Evolutionary conservation across 2,888 invertebrate genomes (phyloP).

Genomic region (Clitarchus hookeri): DNA sequence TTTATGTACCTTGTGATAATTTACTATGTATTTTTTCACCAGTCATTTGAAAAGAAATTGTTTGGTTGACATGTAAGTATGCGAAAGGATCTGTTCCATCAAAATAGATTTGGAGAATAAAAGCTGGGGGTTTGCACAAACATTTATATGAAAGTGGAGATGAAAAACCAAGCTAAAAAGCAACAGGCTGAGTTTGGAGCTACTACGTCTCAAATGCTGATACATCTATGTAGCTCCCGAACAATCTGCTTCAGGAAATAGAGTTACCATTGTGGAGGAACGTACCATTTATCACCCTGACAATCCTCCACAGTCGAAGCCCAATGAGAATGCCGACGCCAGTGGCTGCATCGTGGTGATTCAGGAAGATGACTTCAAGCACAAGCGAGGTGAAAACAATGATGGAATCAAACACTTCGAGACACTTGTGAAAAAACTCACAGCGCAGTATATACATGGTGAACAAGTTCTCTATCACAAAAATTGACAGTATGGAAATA

Average conservation of each 20-base stretch:
- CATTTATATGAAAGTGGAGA: too few species aligned
- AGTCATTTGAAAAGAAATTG: too few species aligned
- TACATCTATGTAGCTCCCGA: neutral
- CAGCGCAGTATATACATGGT: slow-evolving; percentile 5
- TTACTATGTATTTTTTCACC: too few species aligned
- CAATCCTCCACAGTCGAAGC: slow-evolving; percentile 16
- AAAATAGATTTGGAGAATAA: too few species aligned
- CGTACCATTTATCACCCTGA: slow-evolving; percentile 16
- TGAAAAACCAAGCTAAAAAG: too few species aligned
- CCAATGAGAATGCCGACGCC: neutral
- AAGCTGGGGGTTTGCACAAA: too few species aligned
- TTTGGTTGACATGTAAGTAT: too few species aligned
- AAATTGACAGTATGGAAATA: neutral
- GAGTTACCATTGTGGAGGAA: neutral
- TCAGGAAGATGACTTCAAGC: neutral
- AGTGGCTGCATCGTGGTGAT: neutral
- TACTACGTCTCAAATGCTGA: neutral
- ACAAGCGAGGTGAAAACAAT: neutral
- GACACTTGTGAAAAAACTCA: neutral
- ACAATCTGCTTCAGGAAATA: neutral
- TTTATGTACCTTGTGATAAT: too few species aligned
- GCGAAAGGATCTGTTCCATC: too few species aligned
- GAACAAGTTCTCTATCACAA: slow-evolving; percentile 12
- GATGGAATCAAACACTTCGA: neutral
- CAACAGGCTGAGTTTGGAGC: too few species aligned